Evolutionary conservation across 2,797 vertebrate species (phyloP).

Genomic region (Sitta carolinensis): DNA sequence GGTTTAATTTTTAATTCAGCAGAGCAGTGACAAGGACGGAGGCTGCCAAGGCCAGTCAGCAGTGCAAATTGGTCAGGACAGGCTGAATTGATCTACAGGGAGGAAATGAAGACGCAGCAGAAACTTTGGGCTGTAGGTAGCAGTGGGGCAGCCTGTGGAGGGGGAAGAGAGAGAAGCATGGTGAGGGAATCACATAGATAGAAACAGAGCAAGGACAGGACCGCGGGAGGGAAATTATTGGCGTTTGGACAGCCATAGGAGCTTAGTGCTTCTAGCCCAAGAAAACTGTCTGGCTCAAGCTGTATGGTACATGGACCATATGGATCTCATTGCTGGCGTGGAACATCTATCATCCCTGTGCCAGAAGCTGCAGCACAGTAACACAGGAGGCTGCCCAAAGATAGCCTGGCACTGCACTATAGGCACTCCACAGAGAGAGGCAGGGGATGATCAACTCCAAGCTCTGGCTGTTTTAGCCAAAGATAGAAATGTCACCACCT

Average conservation of each 20-base stretch:
- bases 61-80: conserved; percentile 60
- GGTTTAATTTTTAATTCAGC: conserved; percentile 70
- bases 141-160: not conserved
- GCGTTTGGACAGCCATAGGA: not conserved
- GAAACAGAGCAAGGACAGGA: conserved; percentile 23
- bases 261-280: not conserved
- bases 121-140: conserved; percentile 27
- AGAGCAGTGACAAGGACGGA: conserved; percentile 59
- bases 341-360: not conserved
- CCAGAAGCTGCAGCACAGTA: not conserved
- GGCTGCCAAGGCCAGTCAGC: conserved; percentile 47
- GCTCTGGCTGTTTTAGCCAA: not conserved
- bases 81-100: conserved; percentile 62
- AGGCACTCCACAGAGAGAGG: not conserved
- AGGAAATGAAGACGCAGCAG: conserved; percentile 66
- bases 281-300: not conserved
- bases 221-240: not conserved
- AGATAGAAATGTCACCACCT: not conserved
- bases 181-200: not conserved
- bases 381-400: not conserved
- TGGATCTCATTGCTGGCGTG: not conserved
- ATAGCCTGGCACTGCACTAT: not conserved
- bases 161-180: not conserved
- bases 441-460: not conserved
- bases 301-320: not conserved